phyloP scores from a whole-genome alignment of 1,140 invertebrate genomes.

The Drosophila sulfurigaster region DNA sequence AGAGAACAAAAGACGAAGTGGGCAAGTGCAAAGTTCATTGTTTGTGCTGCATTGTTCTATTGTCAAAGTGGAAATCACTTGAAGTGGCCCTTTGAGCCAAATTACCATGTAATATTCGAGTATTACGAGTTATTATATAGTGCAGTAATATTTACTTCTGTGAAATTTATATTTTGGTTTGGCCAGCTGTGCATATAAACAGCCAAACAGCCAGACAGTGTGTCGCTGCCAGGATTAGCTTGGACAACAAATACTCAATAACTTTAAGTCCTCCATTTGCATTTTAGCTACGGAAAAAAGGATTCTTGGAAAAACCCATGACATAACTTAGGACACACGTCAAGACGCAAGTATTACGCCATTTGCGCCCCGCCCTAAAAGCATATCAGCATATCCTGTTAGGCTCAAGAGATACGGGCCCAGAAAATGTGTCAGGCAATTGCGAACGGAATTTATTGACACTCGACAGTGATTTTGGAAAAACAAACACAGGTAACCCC shows the following conservation, averaged over 20 bases:
- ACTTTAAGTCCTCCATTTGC: neutral
- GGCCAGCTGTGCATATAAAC: slow-evolving; percentile 43
- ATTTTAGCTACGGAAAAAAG: slow-evolving; percentile 9
- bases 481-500: slow-evolving; percentile 47
- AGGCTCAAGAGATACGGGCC: slow-evolving; percentile 45
- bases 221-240: slow-evolving; percentile 46
- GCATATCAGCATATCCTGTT: slow-evolving; percentile 53
- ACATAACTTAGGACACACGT: slow-evolving; percentile 66
- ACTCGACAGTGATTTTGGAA: slow-evolving; percentile 59
- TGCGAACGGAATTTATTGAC: slow-evolving; percentile 75
- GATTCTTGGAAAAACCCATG: slow-evolving; percentile 26
- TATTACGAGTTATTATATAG: slow-evolving; percentile 62
- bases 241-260: neutral
- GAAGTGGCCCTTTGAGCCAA: slow-evolving; percentile 24
- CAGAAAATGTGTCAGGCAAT: slow-evolving; percentile 64
- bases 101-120: slow-evolving; percentile 76
- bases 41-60: slow-evolving; percentile 31
- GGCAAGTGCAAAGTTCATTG: slow-evolving; percentile 12
- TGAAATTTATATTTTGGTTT: slow-evolving; percentile 55
- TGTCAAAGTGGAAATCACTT: slow-evolving; percentile 1
- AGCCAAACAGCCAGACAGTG: slow-evolving; percentile 45
- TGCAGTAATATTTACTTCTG: slow-evolving; percentile 57
- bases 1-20: slow-evolving; percentile 34
- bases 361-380: neutral
- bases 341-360: slow-evolving; percentile 17